Base-by-base conservation (phyloP, 1,140 invertebrate species). In the Saxidomus purpurata region DNA sequence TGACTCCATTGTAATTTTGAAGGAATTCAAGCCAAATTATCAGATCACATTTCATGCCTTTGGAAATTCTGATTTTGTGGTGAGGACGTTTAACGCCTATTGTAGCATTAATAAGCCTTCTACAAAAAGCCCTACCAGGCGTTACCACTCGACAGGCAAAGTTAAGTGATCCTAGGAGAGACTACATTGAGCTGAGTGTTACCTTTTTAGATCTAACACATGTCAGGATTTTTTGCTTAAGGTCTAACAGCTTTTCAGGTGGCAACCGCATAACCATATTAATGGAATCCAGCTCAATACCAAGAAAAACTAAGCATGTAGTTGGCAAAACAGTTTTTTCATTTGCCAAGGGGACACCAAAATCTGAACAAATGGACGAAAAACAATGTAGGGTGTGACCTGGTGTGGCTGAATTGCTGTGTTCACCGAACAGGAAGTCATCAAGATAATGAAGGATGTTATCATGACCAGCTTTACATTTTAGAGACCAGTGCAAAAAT, bases 61-160 rank as follows among this genome's bases (percentile, higher is more conserved):
- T 34, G 22, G 8, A 22, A 31, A 89, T 25, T 28, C 74, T 80
- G 25, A 89, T 49, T 28, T 83, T 34, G 34, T 89, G 87, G 59
- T 91, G 52, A 1, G 59, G 61, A 28, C 76, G 0, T n/a, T 31
- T 55, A 22, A 80, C 31, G 19, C 87, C 90, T 1, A n/a, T 25
- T n/a, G 49, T 89, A 0, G 69, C n/a, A 63, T 89, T 43, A 38
- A 71, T 85, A 36, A 91, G 61, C 2, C 82, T 52, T 40, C 90
- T 55, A 19, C 87, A 47, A 49, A 91, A 91, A 11, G 81, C n/a
- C 6, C 80, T 13, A 3, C 89, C 89, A 19, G 77, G n/a, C 0
- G 9, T 36, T 1, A 90, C 59, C 0, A 77, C 89, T 52, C 55
- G 40, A 55, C 76, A 87, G 15, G 40, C 31, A 81, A 90, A 90